phyloP scores from a whole-genome alignment of 2,797 vertebrate species.

The Pseudochirops cupreus region DNA sequence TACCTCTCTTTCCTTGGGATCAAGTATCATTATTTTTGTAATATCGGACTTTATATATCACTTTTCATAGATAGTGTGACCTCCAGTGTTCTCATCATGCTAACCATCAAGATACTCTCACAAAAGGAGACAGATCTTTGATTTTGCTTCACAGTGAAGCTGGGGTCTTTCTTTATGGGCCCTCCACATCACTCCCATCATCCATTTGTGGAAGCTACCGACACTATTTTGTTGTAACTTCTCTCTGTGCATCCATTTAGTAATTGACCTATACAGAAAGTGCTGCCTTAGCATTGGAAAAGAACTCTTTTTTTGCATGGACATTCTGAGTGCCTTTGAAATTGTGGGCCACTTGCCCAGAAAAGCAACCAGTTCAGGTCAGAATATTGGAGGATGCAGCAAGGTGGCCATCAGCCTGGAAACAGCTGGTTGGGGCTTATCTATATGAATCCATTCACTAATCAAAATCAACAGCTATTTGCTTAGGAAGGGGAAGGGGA shows the following conservation, averaged over 20 bases:
- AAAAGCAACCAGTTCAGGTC: background rate
- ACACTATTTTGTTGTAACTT: background rate
- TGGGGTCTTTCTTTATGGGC: background rate
- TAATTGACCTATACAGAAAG: background rate
- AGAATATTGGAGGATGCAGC: slow-evolving; percentile 70
- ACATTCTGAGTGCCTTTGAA: background rate
- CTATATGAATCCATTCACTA: slow-evolving; percentile 69
- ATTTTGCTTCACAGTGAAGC: background rate
- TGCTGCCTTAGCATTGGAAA: background rate
- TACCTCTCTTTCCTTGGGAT: background rate
- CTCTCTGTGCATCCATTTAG: background rate
- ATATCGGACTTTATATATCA: background rate
- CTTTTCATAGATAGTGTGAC: background rate
- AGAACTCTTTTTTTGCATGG: background rate
- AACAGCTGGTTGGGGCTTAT: slow-evolving; percentile 69
- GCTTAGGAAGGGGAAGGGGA: slow-evolving; percentile 68
- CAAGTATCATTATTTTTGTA: background rate
- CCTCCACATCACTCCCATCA: background rate
- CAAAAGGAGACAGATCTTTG: background rate
- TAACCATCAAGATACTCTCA: background rate
- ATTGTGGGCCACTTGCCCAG: background rate
- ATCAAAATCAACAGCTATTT: slow-evolving; percentile 71
- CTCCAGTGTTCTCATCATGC: background rate
- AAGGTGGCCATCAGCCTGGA: slow-evolving; percentile 19
- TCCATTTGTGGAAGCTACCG: background rate